Base-by-base conservation (phyloP, 2,888 invertebrate genomes). In the Nycteola revayana region DNA sequence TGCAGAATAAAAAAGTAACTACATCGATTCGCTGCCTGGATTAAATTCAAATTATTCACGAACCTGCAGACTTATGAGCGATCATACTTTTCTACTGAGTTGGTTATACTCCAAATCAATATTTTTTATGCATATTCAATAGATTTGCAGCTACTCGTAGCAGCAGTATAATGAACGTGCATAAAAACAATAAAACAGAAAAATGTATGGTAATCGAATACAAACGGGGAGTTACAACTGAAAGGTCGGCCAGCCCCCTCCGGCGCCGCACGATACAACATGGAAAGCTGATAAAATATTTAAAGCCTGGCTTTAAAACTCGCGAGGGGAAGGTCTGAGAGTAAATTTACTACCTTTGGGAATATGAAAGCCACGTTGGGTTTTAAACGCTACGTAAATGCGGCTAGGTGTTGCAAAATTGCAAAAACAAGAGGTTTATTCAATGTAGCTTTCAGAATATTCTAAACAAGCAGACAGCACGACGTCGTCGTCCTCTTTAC, bases 211-310 rank as follows among this genome's bases (percentile, higher is more conserved):
- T 66, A 72, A 76, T 78, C 66, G 61, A 74, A 75, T 65, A 70
- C 65, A 66, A 68, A 66, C 55, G 54, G 58, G 56, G 68, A 68
- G 68, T 75, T 62, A 66, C 54, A 66, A 58, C 54, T 65, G 64
- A 70, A 75, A 73, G 67, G 73, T 71, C 68, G 68, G 53, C 53
- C 63, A 60, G 60, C 70, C 78, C 75, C 74, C 62, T 55, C 52
- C 29, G 81, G 79, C 83, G 84, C 81, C 82, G 53, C 86, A 85
- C 82, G 84, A 77, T 65, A 82, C 71, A 56, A 66, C 72, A 74
- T 54, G 72, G 72, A 76, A 83, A 79, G 71, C 80, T 81, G 81
- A 83, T 86, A 82, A 86, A 84, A 85, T 85, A 85, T 88, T 86
- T 81, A 87, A 77, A 80, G 64, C 35, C 61, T 57, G 66, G 66